These are phyloP conservation scores for Stichodactyla helianthus DNA, from an alignment of 64 coral and sea anemone genomes.

Conservation along the genomic window DNA sequence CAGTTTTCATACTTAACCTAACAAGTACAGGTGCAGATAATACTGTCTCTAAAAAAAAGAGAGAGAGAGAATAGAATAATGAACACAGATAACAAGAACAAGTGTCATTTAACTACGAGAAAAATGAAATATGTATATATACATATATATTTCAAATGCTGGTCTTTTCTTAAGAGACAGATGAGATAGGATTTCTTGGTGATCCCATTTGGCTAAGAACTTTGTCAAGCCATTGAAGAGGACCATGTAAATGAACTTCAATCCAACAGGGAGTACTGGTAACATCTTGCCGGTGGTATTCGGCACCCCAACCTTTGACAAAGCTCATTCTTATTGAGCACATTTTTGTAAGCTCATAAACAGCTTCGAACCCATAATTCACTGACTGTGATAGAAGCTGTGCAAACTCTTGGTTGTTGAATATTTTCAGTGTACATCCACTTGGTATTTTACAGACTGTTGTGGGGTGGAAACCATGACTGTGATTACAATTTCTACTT, in stretches of 20 bases:
- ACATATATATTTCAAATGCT: background rate
- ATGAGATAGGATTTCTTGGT: slow-evolving; percentile 84
- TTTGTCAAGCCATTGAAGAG: slow-evolving; percentile 95
- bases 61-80: background rate
- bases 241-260: slow-evolving; percentile 96
- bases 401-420: slow-evolving; percentile 99
- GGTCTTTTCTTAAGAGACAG: slow-evolving; percentile 72
- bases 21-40: background rate
- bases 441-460: slow-evolving; percentile 98
- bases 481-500: slow-evolving; percentile 98
- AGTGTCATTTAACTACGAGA: background rate
- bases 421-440: slow-evolving; percentile 94
- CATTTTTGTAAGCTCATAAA: slow-evolving; percentile 98
- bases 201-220: slow-evolving; percentile 96
- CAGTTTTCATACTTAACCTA: background rate
- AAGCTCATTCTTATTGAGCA: slow-evolving; percentile 97
- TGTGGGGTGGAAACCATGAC: slow-evolving; percentile 92
- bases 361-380: slow-evolving; percentile 94
- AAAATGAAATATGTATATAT: background rate
- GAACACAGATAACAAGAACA: background rate
- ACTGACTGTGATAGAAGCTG: slow-evolving; percentile 95
- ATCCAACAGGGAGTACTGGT: slow-evolving; percentile 97
- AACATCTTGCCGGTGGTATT: slow-evolving; percentile 97
- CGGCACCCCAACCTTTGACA: slow-evolving; percentile 98
- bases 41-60: background rate